Evolutionary conservation across 2,797 vertebrate genomes (phyloP).

Genomic region (Caiman crocodilus): DNA sequence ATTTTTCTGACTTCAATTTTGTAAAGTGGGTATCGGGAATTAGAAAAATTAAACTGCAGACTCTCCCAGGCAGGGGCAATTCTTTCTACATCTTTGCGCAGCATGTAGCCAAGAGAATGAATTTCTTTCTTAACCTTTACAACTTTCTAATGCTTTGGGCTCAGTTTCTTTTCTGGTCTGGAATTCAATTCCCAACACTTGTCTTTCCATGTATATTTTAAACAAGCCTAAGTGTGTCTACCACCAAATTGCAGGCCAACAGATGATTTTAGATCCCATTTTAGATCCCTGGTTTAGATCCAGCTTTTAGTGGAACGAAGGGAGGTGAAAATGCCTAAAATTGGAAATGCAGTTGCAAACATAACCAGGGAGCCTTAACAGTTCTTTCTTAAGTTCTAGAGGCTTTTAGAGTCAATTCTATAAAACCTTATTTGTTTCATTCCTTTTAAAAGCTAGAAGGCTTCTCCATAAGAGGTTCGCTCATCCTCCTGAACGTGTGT

Average conservation of each 20-base stretch:
- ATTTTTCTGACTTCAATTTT: slow-evolving; percentile 4
- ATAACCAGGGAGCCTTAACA: not conserved
- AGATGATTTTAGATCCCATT: too few species aligned
- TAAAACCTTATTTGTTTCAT: not conserved
- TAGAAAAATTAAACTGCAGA: slow-evolving; percentile 17
- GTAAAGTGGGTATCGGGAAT: not conserved
- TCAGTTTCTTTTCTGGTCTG: not conserved
- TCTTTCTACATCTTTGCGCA: not conserved
- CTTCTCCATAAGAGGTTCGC: not conserved
- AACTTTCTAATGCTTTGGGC: not conserved
- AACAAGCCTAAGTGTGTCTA: not conserved
- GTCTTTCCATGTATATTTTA: not conserved
- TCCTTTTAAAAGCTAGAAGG: not conserved
- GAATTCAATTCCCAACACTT: not conserved
- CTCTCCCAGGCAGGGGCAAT: not conserved
- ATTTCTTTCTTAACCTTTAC: not conserved
- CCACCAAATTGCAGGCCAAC: not conserved
- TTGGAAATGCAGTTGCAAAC: not conserved
- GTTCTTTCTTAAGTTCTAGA: not conserved
- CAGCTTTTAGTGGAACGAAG: not conserved
- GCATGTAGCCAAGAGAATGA: not conserved
- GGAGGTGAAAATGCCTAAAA: not conserved
- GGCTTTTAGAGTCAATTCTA: not conserved
- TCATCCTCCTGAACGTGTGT: not conserved
- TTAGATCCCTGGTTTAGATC: too few species aligned